Conservation (phyloP, 2,113 vertebrate species). For the Xyliphius kryptos region DNA sequence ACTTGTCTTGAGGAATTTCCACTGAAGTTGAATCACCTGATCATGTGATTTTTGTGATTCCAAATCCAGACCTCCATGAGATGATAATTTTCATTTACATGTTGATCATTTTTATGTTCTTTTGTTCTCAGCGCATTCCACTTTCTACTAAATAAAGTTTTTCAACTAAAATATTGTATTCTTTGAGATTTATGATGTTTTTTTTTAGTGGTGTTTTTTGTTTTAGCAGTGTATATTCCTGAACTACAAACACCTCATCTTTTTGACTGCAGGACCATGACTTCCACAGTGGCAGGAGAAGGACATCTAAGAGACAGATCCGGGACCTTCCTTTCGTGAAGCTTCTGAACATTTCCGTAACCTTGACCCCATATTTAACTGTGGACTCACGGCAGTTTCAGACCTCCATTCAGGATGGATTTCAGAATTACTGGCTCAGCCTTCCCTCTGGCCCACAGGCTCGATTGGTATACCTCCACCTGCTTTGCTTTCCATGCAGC, state of each 20-base stretch:
- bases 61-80: no score
- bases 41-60: no score
- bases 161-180: no score
- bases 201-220: no score
- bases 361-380: constrained; percentile 72
- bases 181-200: no score
- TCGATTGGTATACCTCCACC: constrained; percentile 59
- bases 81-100: no score
- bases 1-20: no score
- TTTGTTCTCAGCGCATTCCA: no score
- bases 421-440: constrained; percentile 71
- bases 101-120: no score
- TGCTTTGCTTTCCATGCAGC: not conserved
- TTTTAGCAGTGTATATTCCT: no score
- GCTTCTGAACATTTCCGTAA: constrained; percentile 76
- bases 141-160: no score
- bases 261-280: constrained; percentile 57
- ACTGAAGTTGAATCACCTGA: no score
- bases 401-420: constrained; percentile 61
- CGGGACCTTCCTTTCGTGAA: constrained; percentile 62
- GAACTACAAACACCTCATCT: not conserved
- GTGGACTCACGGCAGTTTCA: constrained; percentile 74
- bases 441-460: constrained; percentile 57
- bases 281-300: constrained; percentile 62
- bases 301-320: constrained; percentile 53